Conservation (phyloP, 2,888 invertebrate genomes). For the Caenorhabditis afra region DNA sequence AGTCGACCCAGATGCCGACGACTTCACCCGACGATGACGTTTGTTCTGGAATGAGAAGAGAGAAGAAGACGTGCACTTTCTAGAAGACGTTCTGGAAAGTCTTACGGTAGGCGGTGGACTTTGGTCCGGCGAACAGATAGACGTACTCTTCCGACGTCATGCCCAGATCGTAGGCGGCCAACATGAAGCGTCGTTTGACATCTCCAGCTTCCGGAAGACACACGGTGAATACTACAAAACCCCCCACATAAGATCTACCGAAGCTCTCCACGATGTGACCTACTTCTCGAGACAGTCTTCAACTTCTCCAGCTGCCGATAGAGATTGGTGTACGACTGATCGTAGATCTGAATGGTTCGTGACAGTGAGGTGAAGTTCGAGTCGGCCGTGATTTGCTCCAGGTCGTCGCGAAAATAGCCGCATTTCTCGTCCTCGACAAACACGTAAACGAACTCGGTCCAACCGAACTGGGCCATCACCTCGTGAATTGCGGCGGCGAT, state of each 20-base stretch:
- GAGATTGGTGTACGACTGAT: constrained; percentile 45
- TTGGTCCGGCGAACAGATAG: constrained; percentile 64
- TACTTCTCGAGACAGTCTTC: constrained; percentile 53
- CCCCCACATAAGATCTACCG: too few species aligned
- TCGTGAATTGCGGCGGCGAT: constrained; percentile 67
- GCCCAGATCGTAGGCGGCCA: constrained; percentile 52
- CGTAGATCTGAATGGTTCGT: constrained; percentile 46
- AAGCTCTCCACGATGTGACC: too few species aligned
- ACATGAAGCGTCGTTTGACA: constrained; percentile 50
- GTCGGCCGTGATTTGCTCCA: constrained; percentile 50
- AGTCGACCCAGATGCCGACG: constrained; percentile 61
- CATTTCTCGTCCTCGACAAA: constrained; percentile 68
- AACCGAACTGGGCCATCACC: constrained; percentile 66
- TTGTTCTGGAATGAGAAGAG: constrained; percentile 29
- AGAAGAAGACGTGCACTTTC: too few species aligned
- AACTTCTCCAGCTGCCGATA: constrained; percentile 45
- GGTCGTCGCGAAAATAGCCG: constrained; percentile 62
- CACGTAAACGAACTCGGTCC: constrained; percentile 71
- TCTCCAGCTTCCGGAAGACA: constrained; percentile 61
- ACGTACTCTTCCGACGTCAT: constrained; percentile 72
- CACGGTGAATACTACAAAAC: constrained; percentile 64
- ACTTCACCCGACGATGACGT: constrained; percentile 57
- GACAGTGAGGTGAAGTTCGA: constrained; percentile 48
- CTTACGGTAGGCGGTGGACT: constrained; percentile 58
- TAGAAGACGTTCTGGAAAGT: too few species aligned